Evolutionary conservation across 2,797 vertebrate genomes (phyloP).

Genomic region (Enteromius trimaculatus): DNA sequence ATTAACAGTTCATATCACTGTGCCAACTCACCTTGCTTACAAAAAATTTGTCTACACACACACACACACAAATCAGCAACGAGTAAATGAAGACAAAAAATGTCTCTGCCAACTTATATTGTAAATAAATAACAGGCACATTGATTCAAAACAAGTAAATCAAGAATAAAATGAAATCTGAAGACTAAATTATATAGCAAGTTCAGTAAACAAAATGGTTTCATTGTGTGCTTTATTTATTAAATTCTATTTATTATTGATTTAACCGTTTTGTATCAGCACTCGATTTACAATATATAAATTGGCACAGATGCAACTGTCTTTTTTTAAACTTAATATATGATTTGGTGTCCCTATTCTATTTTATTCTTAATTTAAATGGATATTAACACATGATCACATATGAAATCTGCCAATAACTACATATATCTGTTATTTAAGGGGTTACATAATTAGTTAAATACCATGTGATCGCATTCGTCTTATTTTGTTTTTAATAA

Average conservation of each 20-base stretch:
- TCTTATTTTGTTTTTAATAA: conserved; percentile 16
- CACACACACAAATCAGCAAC: conserved; percentile 33
- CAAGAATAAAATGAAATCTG: not conserved
- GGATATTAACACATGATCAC: not conserved
- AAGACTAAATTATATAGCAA: not conserved
- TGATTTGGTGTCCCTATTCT: not conserved
- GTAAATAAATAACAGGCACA: not conserved
- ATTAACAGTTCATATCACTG: conserved; percentile 38
- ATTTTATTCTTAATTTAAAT: conserved; percentile 7
- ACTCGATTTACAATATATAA: not conserved
- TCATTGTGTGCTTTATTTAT: not conserved
- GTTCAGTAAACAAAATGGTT: not conserved
- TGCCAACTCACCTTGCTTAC: not conserved
- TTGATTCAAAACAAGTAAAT: not conserved
- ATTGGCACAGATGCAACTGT: not conserved
- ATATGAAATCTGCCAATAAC: conserved; percentile 15
- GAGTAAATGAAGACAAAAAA: conserved; percentile 9
- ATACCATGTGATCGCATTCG: conserved; percentile 14
- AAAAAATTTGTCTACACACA: too few species aligned
- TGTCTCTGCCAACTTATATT: not conserved
- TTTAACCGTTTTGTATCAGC: not conserved
- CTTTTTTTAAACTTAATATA: not conserved
- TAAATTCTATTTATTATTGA: not conserved
- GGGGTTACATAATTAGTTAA: conserved; percentile 24
- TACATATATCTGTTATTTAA: conserved; percentile 38